phyloP scores from a whole-genome alignment of 2,113 vertebrate genomes.

The Clinocottus analis region DNA sequence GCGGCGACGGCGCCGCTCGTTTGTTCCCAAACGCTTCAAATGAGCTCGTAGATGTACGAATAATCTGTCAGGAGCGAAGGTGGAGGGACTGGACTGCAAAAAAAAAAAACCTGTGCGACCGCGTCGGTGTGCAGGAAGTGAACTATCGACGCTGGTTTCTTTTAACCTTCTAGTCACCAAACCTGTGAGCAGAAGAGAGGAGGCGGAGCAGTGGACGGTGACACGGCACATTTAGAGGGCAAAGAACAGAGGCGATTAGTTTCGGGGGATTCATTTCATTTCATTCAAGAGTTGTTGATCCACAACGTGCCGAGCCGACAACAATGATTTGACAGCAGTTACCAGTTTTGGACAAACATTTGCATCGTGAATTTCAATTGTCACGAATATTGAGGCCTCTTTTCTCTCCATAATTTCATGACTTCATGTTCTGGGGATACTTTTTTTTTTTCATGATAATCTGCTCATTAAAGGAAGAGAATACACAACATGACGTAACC shows the following conservation, averaged over 20 bases:
- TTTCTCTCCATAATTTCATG: not conserved
- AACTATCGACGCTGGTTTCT: too few relatives aligned
- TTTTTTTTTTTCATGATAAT: not conserved
- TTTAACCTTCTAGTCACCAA: too few relatives aligned
- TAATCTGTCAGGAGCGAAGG: not conserved
- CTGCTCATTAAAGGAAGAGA: not conserved
- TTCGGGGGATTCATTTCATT: not conserved
- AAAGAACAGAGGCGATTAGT: too few relatives aligned
- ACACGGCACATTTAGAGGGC: too few relatives aligned
- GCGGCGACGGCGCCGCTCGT: not conserved
- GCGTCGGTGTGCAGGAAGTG: too few relatives aligned
- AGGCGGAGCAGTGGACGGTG: too few relatives aligned
- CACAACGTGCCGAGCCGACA: too few relatives aligned
- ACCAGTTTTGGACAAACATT: not conserved
- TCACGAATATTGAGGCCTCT: not conserved
- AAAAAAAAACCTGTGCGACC: not conserved
- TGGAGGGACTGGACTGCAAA: not conserved
- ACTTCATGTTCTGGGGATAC: not conserved
- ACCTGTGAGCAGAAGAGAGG: too few relatives aligned
- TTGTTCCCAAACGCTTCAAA: not conserved
- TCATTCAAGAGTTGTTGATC: not conserved
- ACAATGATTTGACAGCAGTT: too few relatives aligned
- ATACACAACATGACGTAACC: not conserved
- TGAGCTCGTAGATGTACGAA: not conserved
- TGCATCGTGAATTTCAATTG: not conserved